Evolutionary conservation across 2,888 invertebrate genomes (phyloP), one percentile per base, ranked within the genome.

Genomic region (Myopa tessellatipennis): DNA sequence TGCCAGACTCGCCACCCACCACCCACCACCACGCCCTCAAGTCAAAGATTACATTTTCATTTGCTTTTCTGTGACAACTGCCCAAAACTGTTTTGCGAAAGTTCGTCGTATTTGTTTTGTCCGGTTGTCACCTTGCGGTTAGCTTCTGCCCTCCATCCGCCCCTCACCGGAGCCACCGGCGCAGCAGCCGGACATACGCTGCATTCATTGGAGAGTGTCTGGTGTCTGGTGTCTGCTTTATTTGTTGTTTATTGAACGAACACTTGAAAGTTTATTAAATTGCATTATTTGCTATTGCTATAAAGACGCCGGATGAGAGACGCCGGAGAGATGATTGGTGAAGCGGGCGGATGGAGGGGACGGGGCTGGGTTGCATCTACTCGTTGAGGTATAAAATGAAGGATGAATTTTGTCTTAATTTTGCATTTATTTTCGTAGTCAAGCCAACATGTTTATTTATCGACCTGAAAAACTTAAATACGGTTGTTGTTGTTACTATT

Each of bases 111-210:
- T 74, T 74, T 74, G 55, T 40, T 58, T 79, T 85, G 85, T 83
- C 84, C 84, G 81, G 82, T 82, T 84, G 83, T 85, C 86, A 85
- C 84, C 86, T 84, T 81, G 76, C 78, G 60, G n/a, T 26, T 34
- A 75, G 52, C 38, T 50, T 5, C 14, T 63, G 50, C 36, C 38
- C 60, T 67, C 50, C 12, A 14, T 45, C 68, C n/a, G 12, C 67
- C 45, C 12, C 67, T 58, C 67, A 38, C 12, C 14, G 4, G 5
- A 16, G 2, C 14, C 58, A 4, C 12, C n/a, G 10, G 2, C 52
- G 14, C 14, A 14, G 10, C 52, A 52, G 10, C n/a, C 58, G 12
- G 6, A 6, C 12, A 5, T 14, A 16, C 5, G 12, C 58, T n/a
- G 58, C 14, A 8, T 58, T 12, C 58, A 12, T n/a, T 58, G 58